Conservation (phyloP, 37 sponge, comb jelly and placozoan species). For the Oopsacas minuta region DNA sequence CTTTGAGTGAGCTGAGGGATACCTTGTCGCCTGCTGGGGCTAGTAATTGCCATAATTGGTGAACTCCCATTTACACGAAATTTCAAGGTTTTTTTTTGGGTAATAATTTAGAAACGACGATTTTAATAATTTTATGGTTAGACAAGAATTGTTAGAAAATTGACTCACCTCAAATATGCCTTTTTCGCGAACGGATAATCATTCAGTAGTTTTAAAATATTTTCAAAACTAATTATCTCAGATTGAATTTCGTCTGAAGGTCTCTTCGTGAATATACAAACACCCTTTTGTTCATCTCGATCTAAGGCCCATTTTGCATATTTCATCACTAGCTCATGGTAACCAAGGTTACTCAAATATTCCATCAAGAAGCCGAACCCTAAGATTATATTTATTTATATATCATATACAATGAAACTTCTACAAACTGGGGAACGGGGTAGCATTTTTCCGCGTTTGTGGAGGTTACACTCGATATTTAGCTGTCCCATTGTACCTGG, state of each 20-base stretch:
- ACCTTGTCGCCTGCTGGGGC: background rate
- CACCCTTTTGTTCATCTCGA: slow-evolving; percentile 38
- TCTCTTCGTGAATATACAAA: slow-evolving; percentile 21
- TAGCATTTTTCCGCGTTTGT: too few relatives aligned
- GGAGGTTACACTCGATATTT: too few relatives aligned
- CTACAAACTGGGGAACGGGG: too few relatives aligned
- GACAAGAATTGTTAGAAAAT: background rate
- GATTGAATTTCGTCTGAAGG: background rate
- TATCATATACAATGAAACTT: background rate
- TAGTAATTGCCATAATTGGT: slow-evolving; percentile 35
- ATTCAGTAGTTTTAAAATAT: background rate
- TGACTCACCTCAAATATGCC: background rate
- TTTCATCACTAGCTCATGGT: slow-evolving; percentile 44
- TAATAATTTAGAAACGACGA: too few relatives aligned
- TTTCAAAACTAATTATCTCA: background rate
- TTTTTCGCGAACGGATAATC: background rate
- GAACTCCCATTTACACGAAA: slow-evolving; percentile 34
- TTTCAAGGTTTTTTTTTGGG: too few relatives aligned
- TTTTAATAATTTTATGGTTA: background rate
- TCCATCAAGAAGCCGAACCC: background rate
- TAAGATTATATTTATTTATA: background rate
- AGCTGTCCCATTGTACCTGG: background rate
- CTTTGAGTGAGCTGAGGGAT: slow-evolving; percentile 18
- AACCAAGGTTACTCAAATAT: slow-evolving; percentile 8
- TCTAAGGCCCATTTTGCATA: slow-evolving; percentile 71